Base-by-base conservation (phyloP, 2,888 invertebrate genomes). In the Chrysomela aeneicollis region DNA sequence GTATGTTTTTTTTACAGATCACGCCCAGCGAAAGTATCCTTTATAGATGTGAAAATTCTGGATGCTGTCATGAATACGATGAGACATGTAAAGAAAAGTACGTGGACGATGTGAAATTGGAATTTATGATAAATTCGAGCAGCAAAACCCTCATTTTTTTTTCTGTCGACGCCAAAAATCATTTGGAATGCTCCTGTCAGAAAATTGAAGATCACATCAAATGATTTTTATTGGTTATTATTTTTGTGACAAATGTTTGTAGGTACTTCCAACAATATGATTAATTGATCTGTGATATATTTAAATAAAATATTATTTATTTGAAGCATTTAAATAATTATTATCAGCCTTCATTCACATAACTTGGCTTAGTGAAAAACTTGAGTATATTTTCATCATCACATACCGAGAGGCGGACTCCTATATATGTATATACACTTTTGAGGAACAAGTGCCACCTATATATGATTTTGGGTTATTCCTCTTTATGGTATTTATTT, bases 1-100 rank as follows among this genome's bases (percentile, higher is more conserved):
- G n/a, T n/a, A n/a, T n/a, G n/a, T n/a, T 64, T 59, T 55, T 26
- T 18, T 64, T 64, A 5, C 57, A 65, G 64, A 60, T 65, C n/a
- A 10, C 12, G 6, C 64, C 64, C 3, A 22, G 5, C 15, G 53
- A 32, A 3, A 60, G 55, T 10, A 30, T 65, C 22, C 35, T 65
- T 21, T 37, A 65, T 35, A 57, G 58, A 26, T 65, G 64, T 17
- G 35, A 61, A 30, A 60, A 51, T 18, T 22, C 61, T 6, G 64
- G 64, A 10, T 61, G 61, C 18, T 65, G 64, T 21, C 1, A 15
- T 1, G 21, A 21, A 5, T 58, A 47, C 52, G 61, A 61, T 10
- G 30, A 61, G 42, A 46, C 46, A 47, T 65, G 64, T n/a, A 10
- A 15, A 8, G 46, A 52, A 9, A 2, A 18, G 9, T 12, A 26